Evolutionary conservation across 2,797 vertebrate genomes (phyloP).

Genomic region (Pseudomugil tenellus): DNA sequence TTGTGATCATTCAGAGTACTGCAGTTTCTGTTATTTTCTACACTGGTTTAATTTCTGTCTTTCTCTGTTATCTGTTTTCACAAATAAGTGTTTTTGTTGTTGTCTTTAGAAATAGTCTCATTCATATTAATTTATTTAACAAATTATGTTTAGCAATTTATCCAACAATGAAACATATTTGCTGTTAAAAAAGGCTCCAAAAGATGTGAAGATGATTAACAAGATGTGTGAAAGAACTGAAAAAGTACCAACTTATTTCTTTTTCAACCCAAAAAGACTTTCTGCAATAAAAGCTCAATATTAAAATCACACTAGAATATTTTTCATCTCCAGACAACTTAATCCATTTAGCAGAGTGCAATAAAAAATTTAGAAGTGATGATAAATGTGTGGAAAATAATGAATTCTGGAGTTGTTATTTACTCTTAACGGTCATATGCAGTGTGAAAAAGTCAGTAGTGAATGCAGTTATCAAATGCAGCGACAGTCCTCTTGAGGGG

Average conservation of each 20-base stretch:
- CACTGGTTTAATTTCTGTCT: too few relatives aligned
- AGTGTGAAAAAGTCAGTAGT: constrained; percentile 9
- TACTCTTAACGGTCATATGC: constrained; percentile 17
- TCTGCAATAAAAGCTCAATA: constrained; percentile 23
- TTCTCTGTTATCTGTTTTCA: too few relatives aligned
- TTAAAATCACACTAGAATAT: constrained; percentile 13
- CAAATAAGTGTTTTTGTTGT: too few relatives aligned
- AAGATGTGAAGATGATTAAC: too few relatives aligned
- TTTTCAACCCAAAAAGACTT: not conserved
- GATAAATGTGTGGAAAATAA: constrained; percentile 18
- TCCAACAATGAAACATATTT: too few relatives aligned
- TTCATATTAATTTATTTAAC: too few relatives aligned
- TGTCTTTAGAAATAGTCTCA: too few relatives aligned
- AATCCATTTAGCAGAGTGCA: constrained; percentile 3
- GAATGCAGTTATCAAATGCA: constrained; percentile 40
- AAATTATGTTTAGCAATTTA: too few relatives aligned
- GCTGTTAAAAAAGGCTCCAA: too few relatives aligned
- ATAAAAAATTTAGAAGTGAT: not conserved
- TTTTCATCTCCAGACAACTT: constrained; percentile 8
- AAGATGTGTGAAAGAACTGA: too few relatives aligned
- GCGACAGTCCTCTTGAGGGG: constrained; percentile 52
- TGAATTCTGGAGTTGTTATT: constrained; percentile 22
- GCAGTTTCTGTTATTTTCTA: not conserved
- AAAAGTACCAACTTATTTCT: too few relatives aligned
- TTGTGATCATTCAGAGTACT: not conserved